Evolutionary conservation across 1,140 invertebrate species (phyloP), one percentile per base, ranked within the genome.

Genomic region (Pristionchus pacificus): DNA sequence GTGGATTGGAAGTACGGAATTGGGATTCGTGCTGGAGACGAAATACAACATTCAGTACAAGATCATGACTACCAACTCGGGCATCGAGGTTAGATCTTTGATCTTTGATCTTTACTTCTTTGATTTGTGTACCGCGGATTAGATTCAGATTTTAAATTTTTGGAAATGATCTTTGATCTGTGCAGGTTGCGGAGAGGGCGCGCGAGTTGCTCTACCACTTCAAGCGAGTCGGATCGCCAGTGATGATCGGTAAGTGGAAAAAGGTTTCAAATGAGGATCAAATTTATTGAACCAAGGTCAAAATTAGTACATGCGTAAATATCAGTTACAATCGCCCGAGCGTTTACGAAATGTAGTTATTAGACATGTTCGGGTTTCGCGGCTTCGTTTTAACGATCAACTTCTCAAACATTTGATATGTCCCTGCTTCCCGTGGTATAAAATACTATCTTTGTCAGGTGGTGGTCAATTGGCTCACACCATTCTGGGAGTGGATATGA

Each of bases 1-100:
- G 83, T 99, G 97, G 97, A 98, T 99, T 84, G 97, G 96, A 13
- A 97, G 94, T 0, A 93, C 92, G 19, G 97, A 99, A 89, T 92
- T 98, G 1, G 90, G 91, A 81, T 98, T 91, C 87, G 91, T 92
- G 70, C 85, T 99, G 60, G 90, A 97, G 81, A 89, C 90, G 67
- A 85, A 95, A 19, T 49, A 49, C 38, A 63, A 86, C 84, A 77
- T 83, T 72, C 88, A 89, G 59, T 91, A 90, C 25, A 91, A 90
- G 85, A 92, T 97, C 68, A 86, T 97, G 65, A 90, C 89, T 84
- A 91, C 93, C 0, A 90, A 89, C 72, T 90, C 88, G 49, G 95
- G 95, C 14, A 87, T 88, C 55, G 94, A 98, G 77, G 84, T 49
- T 6, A 49, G 19, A 10, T 49, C 38, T 49, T 49, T 49, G n/a